Evolutionary conservation across 2,113 vertebrate genomes (phyloP).

Genomic region (Propithecus coquereli): DNA sequence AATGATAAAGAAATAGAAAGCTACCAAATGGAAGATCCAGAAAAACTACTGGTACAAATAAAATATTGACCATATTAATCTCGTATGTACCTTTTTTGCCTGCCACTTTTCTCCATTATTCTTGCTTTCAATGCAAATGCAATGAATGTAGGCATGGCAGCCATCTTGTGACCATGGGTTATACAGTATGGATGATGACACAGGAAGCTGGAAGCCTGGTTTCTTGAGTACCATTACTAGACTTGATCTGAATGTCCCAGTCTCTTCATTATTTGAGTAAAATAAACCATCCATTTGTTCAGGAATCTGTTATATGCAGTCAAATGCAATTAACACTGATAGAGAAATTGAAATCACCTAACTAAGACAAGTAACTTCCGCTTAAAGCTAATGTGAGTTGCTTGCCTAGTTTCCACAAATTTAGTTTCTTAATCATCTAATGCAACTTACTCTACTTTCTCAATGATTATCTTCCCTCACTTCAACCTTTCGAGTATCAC

Average conservation of each 20-base stretch:
- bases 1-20: background rate
- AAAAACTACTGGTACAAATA: background rate
- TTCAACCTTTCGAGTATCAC: background rate
- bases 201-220: background rate
- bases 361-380: background rate
- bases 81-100: background rate
- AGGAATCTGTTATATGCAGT: background rate
- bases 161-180: background rate
- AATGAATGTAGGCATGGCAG: background rate
- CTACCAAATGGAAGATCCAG: background rate
- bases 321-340: background rate
- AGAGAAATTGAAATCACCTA: background rate
- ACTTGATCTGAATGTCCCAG: background rate
- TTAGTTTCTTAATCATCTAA: background rate
- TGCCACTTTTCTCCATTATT: background rate
- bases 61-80: background rate
- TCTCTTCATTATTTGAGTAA: background rate
- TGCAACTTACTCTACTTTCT: background rate
- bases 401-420: background rate
- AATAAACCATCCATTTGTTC: background rate
- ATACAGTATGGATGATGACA: background rate
- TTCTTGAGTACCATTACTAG: background rate
- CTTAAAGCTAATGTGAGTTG: background rate
- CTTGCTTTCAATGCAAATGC: background rate
- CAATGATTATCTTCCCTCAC: background rate